Percentiles rank a stretch among this genome's conserved stretches.
Conservation (phyloP, 2,797 vertebrate genomes). For the Babyrousa celebensis region DNA sequence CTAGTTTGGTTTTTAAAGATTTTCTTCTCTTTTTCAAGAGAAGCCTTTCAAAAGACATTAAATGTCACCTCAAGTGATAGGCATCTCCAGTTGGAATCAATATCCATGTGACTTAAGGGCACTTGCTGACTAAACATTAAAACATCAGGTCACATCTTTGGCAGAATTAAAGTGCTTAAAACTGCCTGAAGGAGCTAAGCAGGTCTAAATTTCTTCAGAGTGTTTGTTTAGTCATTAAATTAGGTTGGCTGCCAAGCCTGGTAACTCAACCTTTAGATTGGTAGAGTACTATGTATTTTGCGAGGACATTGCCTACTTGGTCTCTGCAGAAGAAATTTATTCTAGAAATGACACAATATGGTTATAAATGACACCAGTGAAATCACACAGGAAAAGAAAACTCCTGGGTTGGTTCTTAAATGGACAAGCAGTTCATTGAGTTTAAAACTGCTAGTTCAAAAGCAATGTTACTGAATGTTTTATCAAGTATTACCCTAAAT, state of each 20-base stretch:
- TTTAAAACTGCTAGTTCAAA: slow-evolving; percentile 31
- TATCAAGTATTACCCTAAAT: neutral
- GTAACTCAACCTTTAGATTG: neutral
- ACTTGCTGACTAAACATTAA: slow-evolving; percentile 46
- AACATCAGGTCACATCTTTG: slow-evolving; percentile 18
- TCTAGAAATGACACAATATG: neutral
- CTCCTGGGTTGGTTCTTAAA: neutral
- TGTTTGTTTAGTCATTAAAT: slow-evolving; percentile 12
- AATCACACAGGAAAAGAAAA: neutral
- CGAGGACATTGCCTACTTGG: neutral
- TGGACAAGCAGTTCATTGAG: neutral
- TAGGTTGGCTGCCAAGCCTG: neutral
- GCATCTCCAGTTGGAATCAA: slow-evolving; percentile 24
- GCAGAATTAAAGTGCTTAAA: slow-evolving; percentile 57
- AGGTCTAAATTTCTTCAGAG: neutral
- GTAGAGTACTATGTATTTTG: neutral
- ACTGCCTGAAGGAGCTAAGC: slow-evolving; percentile 25
- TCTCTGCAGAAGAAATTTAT: slow-evolving; percentile 22
- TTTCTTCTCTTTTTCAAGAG: neutral
- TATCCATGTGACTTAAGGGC: neutral
- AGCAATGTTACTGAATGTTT: neutral
- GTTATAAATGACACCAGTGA: slow-evolving; percentile 22
- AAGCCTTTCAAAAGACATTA: slow-evolving; percentile 37
- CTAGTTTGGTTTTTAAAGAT: neutral
- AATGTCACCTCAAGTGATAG: slow-evolving; percentile 55